Evolutionary conservation across 2,888 invertebrate species (phyloP).

Genomic region (Drosophila mimetica): DNA sequence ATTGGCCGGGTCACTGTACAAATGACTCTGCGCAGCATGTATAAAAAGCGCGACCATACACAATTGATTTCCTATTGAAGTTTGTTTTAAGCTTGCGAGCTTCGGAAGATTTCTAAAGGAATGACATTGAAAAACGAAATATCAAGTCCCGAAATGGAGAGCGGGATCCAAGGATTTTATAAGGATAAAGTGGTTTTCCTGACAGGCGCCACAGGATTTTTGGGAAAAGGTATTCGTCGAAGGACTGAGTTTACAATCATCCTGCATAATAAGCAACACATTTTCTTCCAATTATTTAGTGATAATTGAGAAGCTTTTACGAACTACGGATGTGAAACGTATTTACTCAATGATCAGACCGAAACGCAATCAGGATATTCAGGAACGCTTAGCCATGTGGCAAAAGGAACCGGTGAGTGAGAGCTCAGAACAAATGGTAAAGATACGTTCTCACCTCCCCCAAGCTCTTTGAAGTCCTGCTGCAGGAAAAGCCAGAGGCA

Average conservation of each 20-base stretch:
- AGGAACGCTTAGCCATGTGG: constrained; percentile 87
- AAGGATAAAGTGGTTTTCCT: constrained; percentile 29
- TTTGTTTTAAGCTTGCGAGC: not conserved
- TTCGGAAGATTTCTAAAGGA: not conserved
- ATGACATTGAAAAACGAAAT: constrained; percentile 60
- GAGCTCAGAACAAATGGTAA: no score
- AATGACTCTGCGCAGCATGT: constrained; percentile 4
- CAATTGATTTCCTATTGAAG: constrained; percentile 7
- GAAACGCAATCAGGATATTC: constrained; percentile 84
- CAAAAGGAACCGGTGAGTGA: constrained; percentile 87
- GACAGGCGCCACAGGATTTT: constrained; percentile 37
- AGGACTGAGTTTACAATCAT: no score
- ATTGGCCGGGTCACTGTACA: constrained; percentile 14
- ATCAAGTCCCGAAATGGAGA: constrained; percentile 6
- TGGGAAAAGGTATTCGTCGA: constrained; percentile 25
- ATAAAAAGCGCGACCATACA: constrained; percentile 2
- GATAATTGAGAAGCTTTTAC: constrained; percentile 39
- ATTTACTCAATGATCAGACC: constrained; percentile 26
- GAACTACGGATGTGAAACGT: constrained; percentile 36
- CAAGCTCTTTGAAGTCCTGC: constrained; percentile 36
- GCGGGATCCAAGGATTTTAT: constrained; percentile 34
- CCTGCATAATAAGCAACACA: no score
- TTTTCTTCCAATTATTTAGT: not conserved
- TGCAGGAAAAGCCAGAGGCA: constrained; percentile 69
- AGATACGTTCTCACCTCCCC: not conserved